phyloP scores from a whole-genome alignment of 2,888 invertebrate species.

The Melieria picta region DNA sequence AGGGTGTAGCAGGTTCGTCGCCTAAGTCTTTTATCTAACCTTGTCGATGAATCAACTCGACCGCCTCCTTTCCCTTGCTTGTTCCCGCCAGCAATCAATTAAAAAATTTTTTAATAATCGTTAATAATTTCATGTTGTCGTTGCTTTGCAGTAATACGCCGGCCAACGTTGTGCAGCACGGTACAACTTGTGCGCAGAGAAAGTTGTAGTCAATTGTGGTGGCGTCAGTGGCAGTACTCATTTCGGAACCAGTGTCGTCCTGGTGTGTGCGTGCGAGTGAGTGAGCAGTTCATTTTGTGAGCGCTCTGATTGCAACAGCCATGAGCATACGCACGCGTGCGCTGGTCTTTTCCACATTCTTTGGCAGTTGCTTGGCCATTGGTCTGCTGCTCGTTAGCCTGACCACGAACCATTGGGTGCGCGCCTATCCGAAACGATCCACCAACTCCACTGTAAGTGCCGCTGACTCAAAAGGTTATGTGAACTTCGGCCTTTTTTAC shows the following conservation, averaged over 20 bases:
- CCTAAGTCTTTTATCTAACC: too few relatives aligned
- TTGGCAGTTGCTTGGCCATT: conserved; percentile 77
- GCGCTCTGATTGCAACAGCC: conserved; percentile 30
- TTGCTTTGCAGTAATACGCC: too few relatives aligned
- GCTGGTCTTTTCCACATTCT: conserved; percentile 80
- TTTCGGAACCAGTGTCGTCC: neutral
- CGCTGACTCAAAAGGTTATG: conserved; percentile 71
- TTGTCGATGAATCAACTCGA: too few relatives aligned
- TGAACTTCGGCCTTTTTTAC: conserved; percentile 87
- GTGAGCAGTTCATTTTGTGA: neutral
- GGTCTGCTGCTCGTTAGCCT: conserved; percentile 78
- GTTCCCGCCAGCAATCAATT: too few relatives aligned
- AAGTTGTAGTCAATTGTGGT: too few relatives aligned
- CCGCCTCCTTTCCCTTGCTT: too few relatives aligned
- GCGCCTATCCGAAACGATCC: conserved; percentile 72
- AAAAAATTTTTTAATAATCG: too few relatives aligned
- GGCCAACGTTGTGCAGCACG: too few relatives aligned
- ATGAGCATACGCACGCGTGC: conserved; percentile 77
- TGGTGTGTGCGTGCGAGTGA: neutral
- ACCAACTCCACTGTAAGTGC: conserved; percentile 60
- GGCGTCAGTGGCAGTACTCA: too few relatives aligned
- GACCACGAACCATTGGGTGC: conserved; percentile 82
- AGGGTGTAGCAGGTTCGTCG: too few relatives aligned
- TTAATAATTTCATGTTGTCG: too few relatives aligned
- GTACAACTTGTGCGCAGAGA: too few relatives aligned